These are phyloP conservation scores for Chaetophractus vellerosus DNA, from an alignment of 2,797 vertebrate genomes.

Conservation along the genomic window DNA sequence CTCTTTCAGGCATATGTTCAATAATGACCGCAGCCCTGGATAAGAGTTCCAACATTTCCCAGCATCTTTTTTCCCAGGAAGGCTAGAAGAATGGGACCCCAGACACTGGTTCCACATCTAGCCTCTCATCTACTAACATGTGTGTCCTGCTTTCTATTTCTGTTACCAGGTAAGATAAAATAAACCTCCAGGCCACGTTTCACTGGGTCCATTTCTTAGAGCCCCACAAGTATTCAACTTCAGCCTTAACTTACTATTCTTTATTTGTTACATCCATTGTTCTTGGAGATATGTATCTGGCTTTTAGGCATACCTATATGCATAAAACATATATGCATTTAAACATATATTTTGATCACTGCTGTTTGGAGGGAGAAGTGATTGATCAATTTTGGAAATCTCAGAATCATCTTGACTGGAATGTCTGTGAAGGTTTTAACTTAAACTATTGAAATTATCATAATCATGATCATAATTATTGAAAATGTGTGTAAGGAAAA, in stretches of 20 bases:
- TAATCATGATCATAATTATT: neutral
- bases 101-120: neutral
- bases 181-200: neutral
- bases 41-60: neutral
- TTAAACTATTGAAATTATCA: conserved; percentile 24
- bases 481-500: conserved; percentile 4
- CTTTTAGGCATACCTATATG: neutral
- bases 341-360: neutral
- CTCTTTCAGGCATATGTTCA: neutral
- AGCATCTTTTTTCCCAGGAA: neutral
- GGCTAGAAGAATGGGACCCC: neutral
- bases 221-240: neutral
- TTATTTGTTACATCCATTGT: neutral
- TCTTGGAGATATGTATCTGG: neutral
- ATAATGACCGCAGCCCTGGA: neutral
- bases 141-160: neutral
- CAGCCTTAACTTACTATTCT: neutral
- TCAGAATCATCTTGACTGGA: neutral
- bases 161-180: neutral
- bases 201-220: neutral
- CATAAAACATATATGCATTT: neutral
- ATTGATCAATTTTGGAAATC: neutral
- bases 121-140: neutral
- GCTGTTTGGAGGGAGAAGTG: neutral
- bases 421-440: neutral